These are phyloP conservation scores for Trichomalopsis sarcophagae DNA, from an alignment of 1,140 invertebrate species.

Conservation along the genomic window DNA sequence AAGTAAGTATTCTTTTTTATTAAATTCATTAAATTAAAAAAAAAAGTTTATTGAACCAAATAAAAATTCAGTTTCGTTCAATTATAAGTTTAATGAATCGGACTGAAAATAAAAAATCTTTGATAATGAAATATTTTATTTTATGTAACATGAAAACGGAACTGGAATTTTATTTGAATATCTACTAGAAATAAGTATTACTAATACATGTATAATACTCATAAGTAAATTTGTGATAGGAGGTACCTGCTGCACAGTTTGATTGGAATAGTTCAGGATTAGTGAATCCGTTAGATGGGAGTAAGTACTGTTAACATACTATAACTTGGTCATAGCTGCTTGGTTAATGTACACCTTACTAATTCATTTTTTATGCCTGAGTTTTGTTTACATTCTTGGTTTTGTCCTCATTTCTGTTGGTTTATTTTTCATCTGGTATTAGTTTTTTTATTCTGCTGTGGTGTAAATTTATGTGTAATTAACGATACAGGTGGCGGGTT, in stretches of 20 bases:
- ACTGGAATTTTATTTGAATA: no score
- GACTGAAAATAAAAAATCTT: no score
- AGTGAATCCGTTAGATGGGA: conserved; percentile 79
- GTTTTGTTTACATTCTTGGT: conserved; percentile 3
- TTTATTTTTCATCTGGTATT: conserved; percentile 24
- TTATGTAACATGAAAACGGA: no score
- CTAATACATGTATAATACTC: not conserved
- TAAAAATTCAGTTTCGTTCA: conserved; percentile 10
- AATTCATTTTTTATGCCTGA: conserved; percentile 8
- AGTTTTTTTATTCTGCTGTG: conserved; percentile 10
- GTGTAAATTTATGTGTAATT: conserved; percentile 46
- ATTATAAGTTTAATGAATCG: not conserved
- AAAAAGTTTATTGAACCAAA: conserved; percentile 12
- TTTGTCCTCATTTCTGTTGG: not conserved
- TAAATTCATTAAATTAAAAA: not conserved
- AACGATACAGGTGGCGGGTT: conserved; percentile 70
- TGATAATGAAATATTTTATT: no score
- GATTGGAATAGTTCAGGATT: conserved; percentile 81
- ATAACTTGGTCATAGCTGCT: not conserved
- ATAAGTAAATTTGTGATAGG: conserved; percentile 61
- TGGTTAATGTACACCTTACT: not conserved
- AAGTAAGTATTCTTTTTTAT: conserved; percentile 62
- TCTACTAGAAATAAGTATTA: not conserved
- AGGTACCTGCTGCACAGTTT: conserved; percentile 80
- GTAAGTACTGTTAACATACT: conserved; percentile 73